Percentiles rank a stretch among this genome's conserved stretches.
These are phyloP conservation scores for Sinelater perroti DNA, from an alignment of 2,888 invertebrate genomes.

Conservation along the genomic window DNA sequence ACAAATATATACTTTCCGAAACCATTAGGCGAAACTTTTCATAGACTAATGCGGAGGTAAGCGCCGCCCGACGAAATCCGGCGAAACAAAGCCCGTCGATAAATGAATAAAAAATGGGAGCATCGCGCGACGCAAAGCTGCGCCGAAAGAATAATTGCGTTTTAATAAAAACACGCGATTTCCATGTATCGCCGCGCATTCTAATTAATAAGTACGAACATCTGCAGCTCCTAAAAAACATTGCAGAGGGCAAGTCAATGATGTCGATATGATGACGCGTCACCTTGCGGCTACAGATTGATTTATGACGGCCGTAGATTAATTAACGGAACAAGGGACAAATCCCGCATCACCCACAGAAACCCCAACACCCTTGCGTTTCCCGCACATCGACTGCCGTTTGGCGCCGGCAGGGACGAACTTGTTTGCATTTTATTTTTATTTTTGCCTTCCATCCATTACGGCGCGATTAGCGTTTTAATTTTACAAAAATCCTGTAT, in stretches of 20 bases:
- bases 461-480: no score
- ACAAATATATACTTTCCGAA: constrained; percentile 5
- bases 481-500: no score
- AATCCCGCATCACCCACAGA: constrained; percentile 51
- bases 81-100: background rate
- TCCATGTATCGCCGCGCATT: constrained; percentile 27
- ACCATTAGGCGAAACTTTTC: constrained; percentile 7
- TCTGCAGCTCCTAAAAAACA: constrained; percentile 40
- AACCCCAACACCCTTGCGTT: constrained; percentile 39
- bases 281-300: constrained; percentile 62
- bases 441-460: no score
- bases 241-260: constrained; percentile 58
- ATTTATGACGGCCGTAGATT: constrained; percentile 59
- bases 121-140: background rate
- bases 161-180: constrained; percentile 19
- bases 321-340: constrained; percentile 58
- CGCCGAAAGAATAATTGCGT: constrained; percentile 4
- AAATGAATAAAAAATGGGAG: background rate
- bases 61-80: no score
- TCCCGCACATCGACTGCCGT: constrained; percentile 31
- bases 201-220: constrained; percentile 36
- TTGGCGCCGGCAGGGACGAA: constrained; percentile 54
- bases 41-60: no score
- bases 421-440: constrained; percentile 51
- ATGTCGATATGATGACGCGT: constrained; percentile 62